Conservation (phyloP, 2,113 vertebrate species). For the Urocitellus parryii region DNA sequence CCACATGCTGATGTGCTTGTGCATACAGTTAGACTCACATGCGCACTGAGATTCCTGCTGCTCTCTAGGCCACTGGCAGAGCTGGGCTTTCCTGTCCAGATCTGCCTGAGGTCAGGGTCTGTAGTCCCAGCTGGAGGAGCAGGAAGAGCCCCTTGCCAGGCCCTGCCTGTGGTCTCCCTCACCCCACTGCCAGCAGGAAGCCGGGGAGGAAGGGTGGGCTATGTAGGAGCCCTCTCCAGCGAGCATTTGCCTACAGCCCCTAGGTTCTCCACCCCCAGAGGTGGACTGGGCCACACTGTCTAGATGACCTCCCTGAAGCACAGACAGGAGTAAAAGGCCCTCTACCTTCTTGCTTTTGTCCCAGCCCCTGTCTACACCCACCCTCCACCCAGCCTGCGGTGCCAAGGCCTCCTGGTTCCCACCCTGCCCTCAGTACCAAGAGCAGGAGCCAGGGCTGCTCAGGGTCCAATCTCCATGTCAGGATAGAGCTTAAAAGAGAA, state of each 20-base stretch:
- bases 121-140: neutral
- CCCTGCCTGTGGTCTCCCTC: neutral
- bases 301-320: neutral
- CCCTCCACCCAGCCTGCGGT: neutral
- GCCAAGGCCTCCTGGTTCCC: neutral
- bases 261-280: neutral
- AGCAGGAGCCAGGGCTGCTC: neutral
- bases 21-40: neutral
- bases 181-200: constrained; percentile 15
- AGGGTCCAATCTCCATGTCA: neutral
- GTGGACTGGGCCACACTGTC: neutral
- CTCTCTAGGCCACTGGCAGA: neutral
- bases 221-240: neutral
- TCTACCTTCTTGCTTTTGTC: neutral
- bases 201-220: constrained; percentile 16
- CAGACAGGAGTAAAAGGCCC: neutral
- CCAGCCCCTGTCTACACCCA: neutral
- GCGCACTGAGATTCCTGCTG: neutral
- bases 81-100: constrained; percentile 2
- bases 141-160: constrained; percentile 25
- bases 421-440: neutral
- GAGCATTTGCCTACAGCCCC: neutral
- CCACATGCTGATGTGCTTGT: fast-evolving
- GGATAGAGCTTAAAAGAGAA: neutral
- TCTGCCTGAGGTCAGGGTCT: neutral